A percentile compares a stretch with the other conserved stretches of the same genome.
phyloP scores from a whole-genome alignment of 2,113 vertebrate genomes.

The Cephalopholis sonnerati region DNA sequence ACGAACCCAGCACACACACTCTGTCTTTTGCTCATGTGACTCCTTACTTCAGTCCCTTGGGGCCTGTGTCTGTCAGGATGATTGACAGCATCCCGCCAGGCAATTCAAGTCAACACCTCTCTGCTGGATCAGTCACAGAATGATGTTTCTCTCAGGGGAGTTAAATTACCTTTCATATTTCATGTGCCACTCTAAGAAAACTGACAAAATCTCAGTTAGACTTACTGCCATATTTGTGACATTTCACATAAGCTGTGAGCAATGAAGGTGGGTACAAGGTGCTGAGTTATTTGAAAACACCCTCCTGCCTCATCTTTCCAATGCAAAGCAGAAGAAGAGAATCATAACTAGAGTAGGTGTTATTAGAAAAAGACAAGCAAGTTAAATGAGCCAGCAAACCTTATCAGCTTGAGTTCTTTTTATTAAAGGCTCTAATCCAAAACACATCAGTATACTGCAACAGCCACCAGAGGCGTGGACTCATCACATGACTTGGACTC shows the following conservation, averaged over 20 bases:
- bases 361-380: background rate
- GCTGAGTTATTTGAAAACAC: background rate
- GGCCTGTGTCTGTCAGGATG: slow-evolving; percentile 38
- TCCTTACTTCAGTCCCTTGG: slow-evolving; percentile 34
- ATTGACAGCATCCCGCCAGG: slow-evolving; percentile 42
- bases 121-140: slow-evolving; percentile 19
- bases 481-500: too few relatives aligned
- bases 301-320: background rate
- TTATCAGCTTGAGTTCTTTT: too few relatives aligned
- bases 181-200: background rate
- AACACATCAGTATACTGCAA: background rate
- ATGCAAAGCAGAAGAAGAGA: background rate
- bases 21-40: background rate
- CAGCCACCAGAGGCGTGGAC: background rate
- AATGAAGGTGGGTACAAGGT: background rate
- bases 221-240: background rate
- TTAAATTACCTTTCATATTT: slow-evolving; percentile 34
- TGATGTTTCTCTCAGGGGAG: slow-evolving; percentile 7
- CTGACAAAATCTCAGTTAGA: background rate
- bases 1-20: background rate
- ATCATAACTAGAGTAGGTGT: background rate
- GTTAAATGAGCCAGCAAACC: background rate
- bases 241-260: slow-evolving; percentile 28
- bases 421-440: background rate
- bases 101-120: slow-evolving; percentile 32